Base-by-base conservation (phyloP, 2,888 invertebrate genomes). In the Eupithecia insigniata region DNA sequence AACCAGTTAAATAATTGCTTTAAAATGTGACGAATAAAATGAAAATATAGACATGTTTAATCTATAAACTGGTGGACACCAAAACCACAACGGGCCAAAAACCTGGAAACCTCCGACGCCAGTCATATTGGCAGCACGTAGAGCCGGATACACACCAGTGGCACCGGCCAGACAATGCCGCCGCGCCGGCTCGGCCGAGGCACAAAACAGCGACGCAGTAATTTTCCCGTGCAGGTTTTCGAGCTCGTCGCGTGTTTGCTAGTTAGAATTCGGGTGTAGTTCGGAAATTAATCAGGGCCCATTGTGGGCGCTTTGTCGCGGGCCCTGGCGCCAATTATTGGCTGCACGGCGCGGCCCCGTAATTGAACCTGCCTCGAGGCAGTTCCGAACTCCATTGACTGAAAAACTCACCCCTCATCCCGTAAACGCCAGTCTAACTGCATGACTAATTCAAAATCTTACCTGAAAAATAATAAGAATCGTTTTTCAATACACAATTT, bases 221-320 rank as follows among this genome's bases (percentile, higher is more conserved):
- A 91, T 90, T 90, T 89, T 82, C 86, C 82, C 87, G 84, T 83
- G 81, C 85, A 83, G 85, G 85, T 86, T 88, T 86, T 88, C 84
- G 84, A 84, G 84, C 79, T 82, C 87, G 86, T 85, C 88, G 88
- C 90, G 87, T 92, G 91, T 92, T 92, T 91, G 90, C 90, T 90
- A 90, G 92, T 92, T 92, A 91, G 92, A 90, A 92, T 93, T 93
- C 92, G 93, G 92, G 87, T 87, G 90, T 89, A 92, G 93, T 93
- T 92, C 91, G 92, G 90, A 93, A 93, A 93, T 93, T 93, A 93
- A 93, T 93, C 93, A 93, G 90, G 82, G 88, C 85, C 91, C 89
- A 92, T 92, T 92, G 93, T 92, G 92, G 92, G 86, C 89, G 91
- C 92, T 93, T 93, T 92, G 93, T 92, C 92, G 90, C 89, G 89